Percentiles rank a stretch among this genome's conserved stretches.
These are phyloP conservation scores for Pristionchus entomophagus DNA, from an alignment of 2,888 invertebrate species.

Conservation along the genomic window DNA sequence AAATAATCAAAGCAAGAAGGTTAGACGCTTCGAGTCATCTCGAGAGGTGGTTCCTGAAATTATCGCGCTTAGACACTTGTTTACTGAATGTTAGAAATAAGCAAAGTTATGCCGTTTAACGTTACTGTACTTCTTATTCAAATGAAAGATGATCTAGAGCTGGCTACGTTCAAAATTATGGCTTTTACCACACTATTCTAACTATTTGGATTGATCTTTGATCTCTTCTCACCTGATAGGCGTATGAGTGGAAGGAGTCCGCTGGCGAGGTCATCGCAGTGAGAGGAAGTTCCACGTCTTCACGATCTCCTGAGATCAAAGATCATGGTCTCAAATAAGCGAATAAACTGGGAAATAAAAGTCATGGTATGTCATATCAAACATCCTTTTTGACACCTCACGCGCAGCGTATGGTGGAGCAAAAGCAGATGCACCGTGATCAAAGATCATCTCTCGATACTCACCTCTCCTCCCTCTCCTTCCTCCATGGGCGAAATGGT, in stretches of 20 bases:
- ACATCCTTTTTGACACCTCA: too few species aligned
- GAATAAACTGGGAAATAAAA: too few species aligned
- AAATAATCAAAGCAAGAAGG: neutral
- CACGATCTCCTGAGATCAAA: neutral
- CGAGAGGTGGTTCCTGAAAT: slow-evolving; percentile 21
- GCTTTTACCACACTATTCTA: neutral
- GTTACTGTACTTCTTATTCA: too few species aligned
- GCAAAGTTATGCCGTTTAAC: too few species aligned
- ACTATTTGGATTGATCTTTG: neutral
- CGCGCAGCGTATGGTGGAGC: too few species aligned
- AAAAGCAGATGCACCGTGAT: too few species aligned
- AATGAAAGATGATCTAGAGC: too few species aligned
- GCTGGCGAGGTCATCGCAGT: slow-evolving; percentile 32
- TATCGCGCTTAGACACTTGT: neutral
- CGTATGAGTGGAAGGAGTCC: slow-evolving; percentile 32
- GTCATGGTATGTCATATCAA: too few species aligned
- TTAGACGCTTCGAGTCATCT: slow-evolving; percentile 40
- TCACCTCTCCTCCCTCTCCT: neutral
- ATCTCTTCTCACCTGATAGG: neutral
- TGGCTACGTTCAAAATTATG: neutral
- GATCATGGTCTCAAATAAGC: too few species aligned
- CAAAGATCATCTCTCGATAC: slow-evolving; percentile 25
- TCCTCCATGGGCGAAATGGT: neutral
- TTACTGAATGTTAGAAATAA: too few species aligned
- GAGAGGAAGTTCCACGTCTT: slow-evolving; percentile 7